Percentiles rank a stretch among this genome's conserved stretches.
Conservation (phyloP, 2,113 vertebrate species). For the Triplophysa rosa region DNA sequence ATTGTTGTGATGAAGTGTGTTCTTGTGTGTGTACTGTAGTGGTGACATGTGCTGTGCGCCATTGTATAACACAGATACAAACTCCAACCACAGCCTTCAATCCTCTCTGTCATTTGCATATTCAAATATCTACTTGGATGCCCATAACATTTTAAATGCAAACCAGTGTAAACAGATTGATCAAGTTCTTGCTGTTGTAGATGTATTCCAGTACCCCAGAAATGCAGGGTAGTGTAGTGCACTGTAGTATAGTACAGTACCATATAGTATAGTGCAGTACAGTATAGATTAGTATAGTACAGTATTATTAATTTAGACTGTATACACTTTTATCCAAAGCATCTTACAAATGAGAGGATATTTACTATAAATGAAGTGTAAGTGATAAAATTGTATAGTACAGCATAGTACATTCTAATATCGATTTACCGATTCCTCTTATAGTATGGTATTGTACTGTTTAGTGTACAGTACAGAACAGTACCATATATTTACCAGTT, state of each 20-base stretch:
- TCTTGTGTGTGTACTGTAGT: conserved; percentile 1
- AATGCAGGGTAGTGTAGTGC: no score
- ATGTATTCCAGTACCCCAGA: neutral
- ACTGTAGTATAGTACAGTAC: no score
- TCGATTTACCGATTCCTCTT: neutral
- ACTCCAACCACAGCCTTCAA: neutral
- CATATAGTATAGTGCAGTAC: neutral
- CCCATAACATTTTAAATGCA: neutral
- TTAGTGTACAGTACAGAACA: neutral
- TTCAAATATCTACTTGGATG: neutral
- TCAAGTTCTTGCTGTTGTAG: neutral
- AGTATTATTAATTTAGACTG: neutral
- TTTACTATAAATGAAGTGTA: no score
- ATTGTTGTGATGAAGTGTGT: conserved; percentile 5
- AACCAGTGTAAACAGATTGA: neutral
- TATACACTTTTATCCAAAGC: neutral
- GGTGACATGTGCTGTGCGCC: neutral
- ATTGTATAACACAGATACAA: neutral
- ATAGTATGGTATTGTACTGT: neutral
- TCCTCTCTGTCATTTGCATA: neutral
- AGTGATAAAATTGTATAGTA: neutral
- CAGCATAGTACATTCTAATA: neutral
- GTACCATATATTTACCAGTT: no score
- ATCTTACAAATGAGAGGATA: no score
- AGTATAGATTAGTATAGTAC: neutral